A percentile compares a stretch with the other conserved stretches of the same genome.
Conservation (phyloP, 2,113 vertebrate species). For the Rana temporaria region DNA sequence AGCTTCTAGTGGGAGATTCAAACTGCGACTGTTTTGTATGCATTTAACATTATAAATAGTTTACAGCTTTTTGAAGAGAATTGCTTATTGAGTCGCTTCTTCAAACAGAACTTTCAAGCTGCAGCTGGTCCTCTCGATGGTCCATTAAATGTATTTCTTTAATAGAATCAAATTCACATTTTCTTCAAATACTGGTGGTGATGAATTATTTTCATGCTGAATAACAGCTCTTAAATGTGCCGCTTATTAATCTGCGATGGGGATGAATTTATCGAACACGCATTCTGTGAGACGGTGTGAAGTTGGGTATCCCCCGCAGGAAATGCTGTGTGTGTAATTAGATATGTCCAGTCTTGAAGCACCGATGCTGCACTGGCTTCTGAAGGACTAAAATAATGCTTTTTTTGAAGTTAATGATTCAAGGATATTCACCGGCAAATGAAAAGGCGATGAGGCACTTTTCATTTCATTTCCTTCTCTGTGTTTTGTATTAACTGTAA, state of each 20-base stretch:
- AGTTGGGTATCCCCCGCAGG: constrained; percentile 9
- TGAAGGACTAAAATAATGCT: not conserved
- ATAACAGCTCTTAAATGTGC: not conserved
- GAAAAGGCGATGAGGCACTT: not conserved
- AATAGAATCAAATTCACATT: not conserved
- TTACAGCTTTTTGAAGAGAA: constrained; percentile 31
- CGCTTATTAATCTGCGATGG: constrained; percentile 2
- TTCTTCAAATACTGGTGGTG: constrained; percentile 30
- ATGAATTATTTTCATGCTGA: constrained; percentile 16
- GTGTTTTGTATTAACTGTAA: no score
- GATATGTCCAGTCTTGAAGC: not conserved
- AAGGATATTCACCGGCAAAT: not conserved
- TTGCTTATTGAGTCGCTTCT: constrained; percentile 17
- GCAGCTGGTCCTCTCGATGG: not conserved
- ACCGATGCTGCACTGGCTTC: not conserved
- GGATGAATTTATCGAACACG: not conserved
- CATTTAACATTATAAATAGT: constrained; percentile 41
- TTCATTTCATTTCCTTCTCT: no score
- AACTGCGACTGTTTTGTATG: constrained; percentile 22
- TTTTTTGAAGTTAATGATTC: not conserved
- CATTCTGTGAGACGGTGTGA: not conserved
- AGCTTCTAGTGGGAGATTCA: not conserved
- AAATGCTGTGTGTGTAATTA: not conserved
- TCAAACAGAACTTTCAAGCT: constrained; percentile 9
- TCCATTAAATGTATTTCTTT: constrained; percentile 24